Evolutionary conservation across 2,797 vertebrate species (phyloP).

Genomic region (Micrastur ruficollis): DNA sequence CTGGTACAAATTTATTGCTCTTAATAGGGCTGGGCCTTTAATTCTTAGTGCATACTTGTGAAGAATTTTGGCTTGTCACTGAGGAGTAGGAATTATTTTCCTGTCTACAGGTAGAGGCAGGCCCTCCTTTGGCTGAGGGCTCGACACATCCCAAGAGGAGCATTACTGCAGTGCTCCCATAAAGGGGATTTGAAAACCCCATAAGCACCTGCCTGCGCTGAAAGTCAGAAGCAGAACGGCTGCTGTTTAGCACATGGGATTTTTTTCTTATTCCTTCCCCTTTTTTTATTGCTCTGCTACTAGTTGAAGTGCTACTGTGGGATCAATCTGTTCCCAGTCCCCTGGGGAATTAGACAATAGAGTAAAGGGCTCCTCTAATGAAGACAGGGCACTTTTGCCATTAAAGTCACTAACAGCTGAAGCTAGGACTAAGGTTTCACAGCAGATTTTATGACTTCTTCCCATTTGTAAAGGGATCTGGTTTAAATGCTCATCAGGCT

Average conservation of each 20-base stretch:
- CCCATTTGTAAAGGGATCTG: constrained; percentile 27
- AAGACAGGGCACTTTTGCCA: neutral
- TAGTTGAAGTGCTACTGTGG: constrained; percentile 10
- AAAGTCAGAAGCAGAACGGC: constrained; percentile 17
- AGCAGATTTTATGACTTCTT: constrained; percentile 52
- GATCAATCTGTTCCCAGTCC: neutral
- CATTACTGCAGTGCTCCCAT: neutral
- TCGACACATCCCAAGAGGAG: neutral
- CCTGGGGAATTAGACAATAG: neutral
- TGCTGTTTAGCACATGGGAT: neutral
- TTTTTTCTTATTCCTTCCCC: neutral
- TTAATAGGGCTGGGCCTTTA: constrained; percentile 64
- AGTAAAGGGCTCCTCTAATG: neutral
- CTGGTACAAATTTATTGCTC: constrained; percentile 61
- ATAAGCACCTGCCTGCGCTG: constrained; percentile 5
- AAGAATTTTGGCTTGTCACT: constrained; percentile 68
- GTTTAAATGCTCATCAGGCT: neutral
- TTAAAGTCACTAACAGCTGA: constrained; percentile 52
- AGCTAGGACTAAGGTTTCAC: constrained; percentile 56
- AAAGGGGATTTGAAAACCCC: neutral
- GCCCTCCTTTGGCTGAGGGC: constrained; percentile 45
- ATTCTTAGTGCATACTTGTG: constrained; percentile 48
- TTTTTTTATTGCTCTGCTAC: constrained; percentile 14
- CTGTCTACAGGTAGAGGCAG: constrained; percentile 58
- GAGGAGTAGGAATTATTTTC: constrained; percentile 55